Conservation (phyloP, 2,888 invertebrate species). For the Yponomeuta sedellus region DNA sequence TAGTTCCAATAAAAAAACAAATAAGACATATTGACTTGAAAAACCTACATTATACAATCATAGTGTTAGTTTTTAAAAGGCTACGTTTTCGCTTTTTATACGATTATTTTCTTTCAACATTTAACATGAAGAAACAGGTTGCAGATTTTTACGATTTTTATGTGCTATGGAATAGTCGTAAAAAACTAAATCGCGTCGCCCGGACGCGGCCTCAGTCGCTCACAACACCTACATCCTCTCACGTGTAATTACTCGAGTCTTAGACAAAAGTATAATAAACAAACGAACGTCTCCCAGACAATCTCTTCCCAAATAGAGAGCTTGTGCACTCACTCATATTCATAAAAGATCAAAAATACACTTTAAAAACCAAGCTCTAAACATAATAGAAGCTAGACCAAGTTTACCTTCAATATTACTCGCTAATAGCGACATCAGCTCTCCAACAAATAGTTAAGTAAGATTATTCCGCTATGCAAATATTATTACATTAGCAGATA, state of each 20-base stretch:
- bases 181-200: not conserved
- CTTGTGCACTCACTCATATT: not conserved
- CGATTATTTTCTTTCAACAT: not conserved
- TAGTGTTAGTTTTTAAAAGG: conserved; percentile 44
- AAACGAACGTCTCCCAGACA: not conserved
- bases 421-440: not conserved
- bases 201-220: not conserved
- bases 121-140: conserved; percentile 29
- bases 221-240: not conserved
- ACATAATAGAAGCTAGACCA: not conserved
- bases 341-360: conserved; percentile 2
- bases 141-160: conserved; percentile 58
- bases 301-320: not conserved
- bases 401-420: not conserved
- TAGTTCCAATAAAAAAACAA: conserved; percentile 41
- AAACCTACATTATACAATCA: conserved; percentile 40
- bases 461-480: not conserved
- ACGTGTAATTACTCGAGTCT: not conserved
- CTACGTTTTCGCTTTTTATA: conserved; percentile 62
- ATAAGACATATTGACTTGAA: conserved; percentile 53
- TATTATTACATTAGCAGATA: not conserved
- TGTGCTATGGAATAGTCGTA: conserved; percentile 18
- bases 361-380: not conserved
- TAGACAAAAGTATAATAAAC: not conserved
- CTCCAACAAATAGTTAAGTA: not conserved